Evolutionary conservation across 1,140 invertebrate genomes (phyloP), one percentile per base, ranked within the genome.

Genomic region (Helicorthomorpha holstii): DNA sequence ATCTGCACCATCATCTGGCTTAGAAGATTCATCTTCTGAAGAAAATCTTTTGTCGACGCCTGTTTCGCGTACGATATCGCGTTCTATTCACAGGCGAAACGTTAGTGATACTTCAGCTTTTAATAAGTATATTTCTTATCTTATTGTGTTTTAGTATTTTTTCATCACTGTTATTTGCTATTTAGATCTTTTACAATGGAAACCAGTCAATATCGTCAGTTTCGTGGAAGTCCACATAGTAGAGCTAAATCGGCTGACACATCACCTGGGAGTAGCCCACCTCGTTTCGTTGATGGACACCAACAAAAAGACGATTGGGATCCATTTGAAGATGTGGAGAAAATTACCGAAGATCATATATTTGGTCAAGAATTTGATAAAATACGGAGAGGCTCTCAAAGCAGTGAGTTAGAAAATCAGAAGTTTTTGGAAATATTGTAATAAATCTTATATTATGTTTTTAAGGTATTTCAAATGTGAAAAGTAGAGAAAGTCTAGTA

Each of bases 301-400:
- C 77, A 75, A 38, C 61, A 78, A 58, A 71, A 81, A 23, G 72
- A 72, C 1, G 77, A 81, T 56, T 87, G 83, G 83, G 87, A 88
- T 73, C 85, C 84, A 22, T 88, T 87, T 61, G 81, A 80, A 60
- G 80, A 83, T 61, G 68, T 85, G 62, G 77, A 73, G 63, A 75
- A 79, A 59, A 74, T 84, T 64, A 81, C 79, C 1, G 85, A 88
- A 60, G 85, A 88, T 71, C 78, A 83, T 58, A 79, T 86, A 58
- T 88, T 88, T 68, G 85, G 85, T 51, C 82, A 81, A 24, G 85
- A 88, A 68, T 88, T 88, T 66, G 84, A 88, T 62, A 83, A 82
- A 67, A 83, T 88, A 59, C 70, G 84, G 59, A 73, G 81, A 60
- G 79, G 81, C 50, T 85, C 82, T 53, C 82, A 84, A 66, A 83